Evolutionary conservation across 2,113 vertebrate species (phyloP).

Genomic region (Ranitomeya imitator): DNA sequence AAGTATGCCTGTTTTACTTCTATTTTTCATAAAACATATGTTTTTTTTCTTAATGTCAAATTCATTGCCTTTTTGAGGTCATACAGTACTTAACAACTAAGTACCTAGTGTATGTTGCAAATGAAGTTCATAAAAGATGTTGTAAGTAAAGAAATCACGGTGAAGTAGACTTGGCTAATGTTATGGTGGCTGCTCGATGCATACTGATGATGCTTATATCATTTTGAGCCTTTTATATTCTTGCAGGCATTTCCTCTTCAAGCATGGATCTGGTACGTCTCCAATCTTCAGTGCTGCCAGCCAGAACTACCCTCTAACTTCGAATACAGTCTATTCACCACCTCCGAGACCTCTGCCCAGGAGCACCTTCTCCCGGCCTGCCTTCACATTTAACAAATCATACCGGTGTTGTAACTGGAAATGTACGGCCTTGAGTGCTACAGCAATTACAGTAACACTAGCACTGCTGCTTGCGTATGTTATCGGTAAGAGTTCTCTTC

Average conservation of each 20-base stretch:
- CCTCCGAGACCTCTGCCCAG: conserved; percentile 92
- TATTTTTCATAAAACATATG: background rate
- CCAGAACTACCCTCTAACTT: conserved; percentile 94
- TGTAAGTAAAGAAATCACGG: conserved; percentile 15
- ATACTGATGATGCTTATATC: conserved; percentile 5
- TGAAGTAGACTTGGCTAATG: background rate
- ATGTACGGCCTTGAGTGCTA: conserved; percentile 92
- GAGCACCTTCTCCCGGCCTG: conserved; percentile 91
- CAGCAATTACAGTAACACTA: conserved; percentile 89
- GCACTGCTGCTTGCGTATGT: conserved; percentile 92
- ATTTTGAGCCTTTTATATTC: conserved; percentile 59
- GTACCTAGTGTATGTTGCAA: background rate
- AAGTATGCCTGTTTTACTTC: background rate
- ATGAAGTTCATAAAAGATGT: conserved; percentile 25
- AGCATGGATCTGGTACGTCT: conserved; percentile 93
- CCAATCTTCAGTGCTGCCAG: conserved; percentile 92
- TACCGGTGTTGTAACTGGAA: conserved; percentile 98
- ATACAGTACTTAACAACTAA: conserved; percentile 24
- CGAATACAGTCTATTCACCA: conserved; percentile 94
- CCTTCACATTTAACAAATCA: conserved; percentile 97
- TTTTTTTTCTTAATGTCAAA: background rate
- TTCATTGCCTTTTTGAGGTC: background rate
- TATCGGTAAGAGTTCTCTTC: conserved; percentile 82
- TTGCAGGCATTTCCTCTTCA: conserved; percentile 94
- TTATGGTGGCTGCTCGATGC: background rate